Base-by-base conservation (phyloP, 2,797 vertebrate species). In the Gambelia wislizenii region DNA sequence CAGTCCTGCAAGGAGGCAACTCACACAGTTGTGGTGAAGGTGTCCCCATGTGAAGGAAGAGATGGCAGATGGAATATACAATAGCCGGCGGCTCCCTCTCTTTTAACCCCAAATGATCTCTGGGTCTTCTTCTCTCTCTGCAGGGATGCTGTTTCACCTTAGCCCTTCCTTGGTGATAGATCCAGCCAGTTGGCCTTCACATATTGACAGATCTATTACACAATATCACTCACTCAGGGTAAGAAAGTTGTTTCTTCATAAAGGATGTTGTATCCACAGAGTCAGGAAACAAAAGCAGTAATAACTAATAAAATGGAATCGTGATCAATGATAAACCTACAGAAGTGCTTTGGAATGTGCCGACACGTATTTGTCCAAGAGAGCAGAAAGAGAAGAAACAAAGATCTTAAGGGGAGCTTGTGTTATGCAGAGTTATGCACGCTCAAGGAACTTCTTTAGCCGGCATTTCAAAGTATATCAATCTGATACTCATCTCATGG, bases 101-200 rank as follows among this genome's bases (percentile, higher is more conserved):
- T n/a, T n/a, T n/a, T n/a, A n/a, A n/a, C n/a, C n/a, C n/a, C n/a
- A n/a, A n/a, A n/a, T n/a, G n/a, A n/a, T n/a, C n/a, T n/a, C n/a
- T n/a, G n/a, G n/a, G n/a, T n/a, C n/a, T n/a, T n/a, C n/a, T n/a
- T n/a, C n/a, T n/a, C n/a, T n/a, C n/a, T n/a, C n/a, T n/a, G n/a
- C n/a, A n/a, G n/a, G n/a, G n/a, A n/a, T n/a, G n/a, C n/a, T 54
- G 52, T 54, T 92, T 88, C 91, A 90, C 67, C 84, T 91, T 70
- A 61, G 89, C 59, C 75, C 1, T 77, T 59, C 42, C 54, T 67
- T 5, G 39, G 69, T 7, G 83, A 59, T 1, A 93, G 91, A 85
- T 87, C 87, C 78, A 92, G 78, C 69, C 22, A 14, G 54, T 6
- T 61, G 36, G 39, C 36, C 25, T 10, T 20, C 7, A 27, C 30